Conservation (phyloP, 2,797 vertebrate species). For the Sebastes cheni region DNA sequence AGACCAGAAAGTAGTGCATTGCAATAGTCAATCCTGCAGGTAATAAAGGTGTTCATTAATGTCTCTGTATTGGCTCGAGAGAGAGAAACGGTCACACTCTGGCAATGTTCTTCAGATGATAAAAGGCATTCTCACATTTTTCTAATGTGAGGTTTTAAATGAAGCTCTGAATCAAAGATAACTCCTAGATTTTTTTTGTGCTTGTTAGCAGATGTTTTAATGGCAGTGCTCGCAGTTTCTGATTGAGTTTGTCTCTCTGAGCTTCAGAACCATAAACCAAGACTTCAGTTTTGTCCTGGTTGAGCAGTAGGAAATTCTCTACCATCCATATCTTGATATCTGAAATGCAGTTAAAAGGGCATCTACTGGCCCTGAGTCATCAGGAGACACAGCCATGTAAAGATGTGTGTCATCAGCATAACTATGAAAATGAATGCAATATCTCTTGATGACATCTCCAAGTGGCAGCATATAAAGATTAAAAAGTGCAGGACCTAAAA, state of each 20-base stretch:
- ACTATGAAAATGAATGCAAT: background rate
- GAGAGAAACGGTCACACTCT: background rate
- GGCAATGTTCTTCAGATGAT: background rate
- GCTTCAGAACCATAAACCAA: too few species aligned
- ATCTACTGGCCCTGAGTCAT: background rate
- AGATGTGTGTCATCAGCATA: background rate
- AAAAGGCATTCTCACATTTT: background rate
- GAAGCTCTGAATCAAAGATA: background rate
- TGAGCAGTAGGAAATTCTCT: background rate
- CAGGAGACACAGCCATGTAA: background rate
- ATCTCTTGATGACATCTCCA: background rate
- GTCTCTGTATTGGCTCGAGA: too few species aligned
- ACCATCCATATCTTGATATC: background rate
- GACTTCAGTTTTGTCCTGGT: background rate
- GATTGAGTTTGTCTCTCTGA: background rate
- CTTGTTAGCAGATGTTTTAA: background rate
- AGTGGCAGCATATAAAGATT: background rate
- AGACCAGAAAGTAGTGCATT: too few species aligned
- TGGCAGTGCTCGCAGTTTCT: too few species aligned
- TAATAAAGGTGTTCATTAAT: too few species aligned
- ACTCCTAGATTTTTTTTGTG: background rate
- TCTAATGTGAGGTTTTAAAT: background rate
- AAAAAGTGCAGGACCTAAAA: background rate
- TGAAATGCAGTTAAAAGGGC: background rate
- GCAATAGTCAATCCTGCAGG: too few species aligned